phyloP scores from a whole-genome alignment of 2,113 vertebrate genomes.

The Maccullochella peelii region DNA sequence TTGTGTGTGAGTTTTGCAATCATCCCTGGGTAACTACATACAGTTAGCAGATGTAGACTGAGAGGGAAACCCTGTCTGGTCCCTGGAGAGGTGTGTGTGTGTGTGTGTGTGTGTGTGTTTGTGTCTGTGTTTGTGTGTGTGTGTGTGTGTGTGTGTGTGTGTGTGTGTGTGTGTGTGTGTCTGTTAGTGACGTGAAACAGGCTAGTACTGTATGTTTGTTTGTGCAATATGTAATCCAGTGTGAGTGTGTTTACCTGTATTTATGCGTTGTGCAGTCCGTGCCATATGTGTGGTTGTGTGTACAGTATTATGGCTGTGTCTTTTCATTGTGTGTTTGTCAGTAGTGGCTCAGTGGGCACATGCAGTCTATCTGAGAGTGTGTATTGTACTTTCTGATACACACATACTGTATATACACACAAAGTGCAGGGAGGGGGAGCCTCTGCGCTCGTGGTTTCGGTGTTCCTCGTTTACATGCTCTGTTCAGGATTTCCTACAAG shows the following conservation, averaged over 20 bases:
- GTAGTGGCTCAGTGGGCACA: slow-evolving; percentile 26
- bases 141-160: slow-evolving; percentile 34
- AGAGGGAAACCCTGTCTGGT: slow-evolving; percentile 79
- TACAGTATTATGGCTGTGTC: slow-evolving; percentile 18
- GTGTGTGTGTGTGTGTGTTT: slow-evolving; percentile 35
- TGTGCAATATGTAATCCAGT: slow-evolving; percentile 33
- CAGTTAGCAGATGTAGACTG: slow-evolving; percentile 65
- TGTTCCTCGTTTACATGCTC: slow-evolving; percentile 85
- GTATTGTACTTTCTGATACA: slow-evolving; percentile 24
- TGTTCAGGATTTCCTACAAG: slow-evolving; percentile 84
- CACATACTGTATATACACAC: slow-evolving; percentile 17
- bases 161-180: slow-evolving; percentile 13
- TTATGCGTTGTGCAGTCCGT: slow-evolving; percentile 31
- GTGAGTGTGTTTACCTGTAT: slow-evolving; percentile 40
- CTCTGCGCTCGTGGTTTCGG: slow-evolving; percentile 75
- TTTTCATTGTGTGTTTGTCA: slow-evolving; percentile 17
- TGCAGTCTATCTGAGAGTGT: slow-evolving; percentile 24
- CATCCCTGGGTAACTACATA: slow-evolving; percentile 42
- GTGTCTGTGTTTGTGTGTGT: slow-evolving; percentile 13
- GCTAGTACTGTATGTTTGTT: slow-evolving; percentile 21
- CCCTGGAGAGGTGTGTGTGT: slow-evolving; percentile 44
- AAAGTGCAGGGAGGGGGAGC: slow-evolving; percentile 56
- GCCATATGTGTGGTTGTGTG: not conserved
- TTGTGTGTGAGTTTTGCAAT: slow-evolving; percentile 51
- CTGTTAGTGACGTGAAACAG: not conserved